Conservation (phyloP, 2,888 invertebrate genomes). For the Horisme vitalbata region DNA sequence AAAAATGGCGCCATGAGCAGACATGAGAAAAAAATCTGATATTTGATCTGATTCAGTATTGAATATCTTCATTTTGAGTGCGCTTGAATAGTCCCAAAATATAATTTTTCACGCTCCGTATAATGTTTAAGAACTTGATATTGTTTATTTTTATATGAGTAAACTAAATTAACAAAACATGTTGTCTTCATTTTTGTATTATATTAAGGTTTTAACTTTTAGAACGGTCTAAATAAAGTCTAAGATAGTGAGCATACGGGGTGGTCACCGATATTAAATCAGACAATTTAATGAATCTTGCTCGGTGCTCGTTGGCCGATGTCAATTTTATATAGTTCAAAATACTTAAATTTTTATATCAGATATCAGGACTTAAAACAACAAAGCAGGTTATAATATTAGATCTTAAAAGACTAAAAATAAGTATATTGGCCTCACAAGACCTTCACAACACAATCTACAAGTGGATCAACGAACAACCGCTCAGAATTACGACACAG, state of each 20-base stretch:
- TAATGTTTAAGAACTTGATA: constrained; percentile 50
- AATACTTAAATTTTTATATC: too few species aligned
- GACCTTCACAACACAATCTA: constrained; percentile 35
- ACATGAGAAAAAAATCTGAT: constrained; percentile 48
- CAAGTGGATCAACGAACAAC: constrained; percentile 56
- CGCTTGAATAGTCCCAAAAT: constrained; percentile 62
- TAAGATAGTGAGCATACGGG: too few species aligned
- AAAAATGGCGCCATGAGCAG: constrained; percentile 68
- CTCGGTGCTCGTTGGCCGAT: too few species aligned
- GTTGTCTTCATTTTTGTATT: not conserved
- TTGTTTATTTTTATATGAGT: constrained; percentile 38
- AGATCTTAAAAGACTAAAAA: too few species aligned
- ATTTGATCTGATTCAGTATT: constrained; percentile 57
- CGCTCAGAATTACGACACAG: constrained; percentile 76
- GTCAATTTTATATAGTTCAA: too few species aligned
- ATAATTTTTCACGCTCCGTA: constrained; percentile 60
- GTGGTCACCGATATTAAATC: too few species aligned
- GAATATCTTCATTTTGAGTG: constrained; percentile 49
- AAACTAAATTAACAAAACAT: constrained; percentile 4
- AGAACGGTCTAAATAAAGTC: too few species aligned
- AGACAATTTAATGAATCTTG: too few species aligned
- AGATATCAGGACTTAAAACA: too few species aligned
- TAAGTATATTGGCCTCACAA: too few species aligned
- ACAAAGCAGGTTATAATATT: too few species aligned
- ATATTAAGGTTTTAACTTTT: not conserved